phyloP scores from a whole-genome alignment of 2,888 invertebrate genomes.

The Lasioglossum zephyrum region DNA sequence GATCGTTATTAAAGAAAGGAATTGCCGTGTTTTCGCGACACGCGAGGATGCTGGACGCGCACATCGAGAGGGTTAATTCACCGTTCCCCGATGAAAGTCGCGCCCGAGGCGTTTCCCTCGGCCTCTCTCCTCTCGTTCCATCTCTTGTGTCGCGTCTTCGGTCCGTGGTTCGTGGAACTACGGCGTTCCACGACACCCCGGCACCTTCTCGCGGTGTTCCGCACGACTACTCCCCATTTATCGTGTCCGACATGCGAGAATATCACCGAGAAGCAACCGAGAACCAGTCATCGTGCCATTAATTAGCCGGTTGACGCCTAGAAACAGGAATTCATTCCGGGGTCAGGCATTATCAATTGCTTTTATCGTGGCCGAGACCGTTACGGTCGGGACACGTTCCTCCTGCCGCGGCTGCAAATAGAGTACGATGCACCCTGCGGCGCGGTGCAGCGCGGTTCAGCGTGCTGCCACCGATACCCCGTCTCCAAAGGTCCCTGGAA shows the following conservation, averaged over 20 bases:
- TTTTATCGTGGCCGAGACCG: constrained; percentile 61
- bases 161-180: constrained; percentile 29
- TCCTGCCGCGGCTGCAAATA: constrained; percentile 38
- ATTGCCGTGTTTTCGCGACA: not conserved
- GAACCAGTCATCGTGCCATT: constrained; percentile 74
- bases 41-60: not conserved
- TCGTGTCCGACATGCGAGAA: constrained; percentile 66
- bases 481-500: too few relatives aligned
- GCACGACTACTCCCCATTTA: constrained; percentile 67
- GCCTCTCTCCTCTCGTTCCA: not conserved
- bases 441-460: not conserved
- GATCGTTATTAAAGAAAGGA: not conserved
- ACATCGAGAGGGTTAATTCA: not conserved
- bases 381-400: constrained; percentile 54
- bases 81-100: constrained; percentile 6
- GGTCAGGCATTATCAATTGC: constrained; percentile 58
- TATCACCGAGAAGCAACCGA: constrained; percentile 69
- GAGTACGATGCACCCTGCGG: constrained; percentile 50
- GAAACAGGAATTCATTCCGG: constrained; percentile 71
- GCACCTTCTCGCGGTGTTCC: constrained; percentile 56
- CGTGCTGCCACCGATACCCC: too few relatives aligned
- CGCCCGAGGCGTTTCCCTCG: constrained; percentile 2
- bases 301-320: constrained; percentile 76
- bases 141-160: not conserved
- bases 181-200: constrained; percentile 33